Base-by-base conservation (phyloP, 2,113 vertebrate genomes). In the Rhinichthys klamathensis region DNA sequence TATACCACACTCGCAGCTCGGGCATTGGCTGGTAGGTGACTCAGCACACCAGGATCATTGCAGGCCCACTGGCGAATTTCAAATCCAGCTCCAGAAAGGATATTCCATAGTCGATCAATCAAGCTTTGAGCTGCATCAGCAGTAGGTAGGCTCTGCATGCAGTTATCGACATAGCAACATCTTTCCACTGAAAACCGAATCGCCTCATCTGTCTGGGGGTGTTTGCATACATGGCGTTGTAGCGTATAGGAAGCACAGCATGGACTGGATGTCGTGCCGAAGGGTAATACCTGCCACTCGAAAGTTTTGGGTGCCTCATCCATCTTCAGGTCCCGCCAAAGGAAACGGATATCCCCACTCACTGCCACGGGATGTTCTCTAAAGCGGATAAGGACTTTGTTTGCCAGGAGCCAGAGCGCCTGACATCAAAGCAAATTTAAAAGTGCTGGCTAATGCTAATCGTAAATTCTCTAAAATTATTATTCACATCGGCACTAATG, bases 91-190 rank as follows among this genome's bases (percentile, higher is more conserved):
- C 30, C 27, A 16, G 23, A n/a, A 27, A 44, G 84, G 38, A 10
- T 27, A 15, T 6, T 82, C 1, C 21, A 44, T 0, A 89, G 80
- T 0, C 63, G 32, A 9, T 32, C 35, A 38, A 79, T 86, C 0
- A 79, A 46, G 23, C 67, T 76, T 86, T 1, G 58, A 3, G 58
- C 56, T 9, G 0, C 82, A 1, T 72, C 67, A 12, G 12, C 11
- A 30, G 69, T 38, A 7, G 56, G 54, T 7, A 75, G 35, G 18
- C 60, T 83, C 12, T 84, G 51, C 9, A 84, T 23, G 6, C 82
- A 87, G 18, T 87, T 90, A 23, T 88, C 85, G 0, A 89, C 88
- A 23, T 90, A 87, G n/a, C 88, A 89, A 0, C 58, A 87, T 25
- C 63, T 25, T 18, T 74, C 41, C 1, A 89, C 51, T 15, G 76